Percentiles rank a stretch among this genome's conserved stretches.
Conservation (phyloP, 1,140 invertebrate genomes). For the Drosophila asahinai region DNA sequence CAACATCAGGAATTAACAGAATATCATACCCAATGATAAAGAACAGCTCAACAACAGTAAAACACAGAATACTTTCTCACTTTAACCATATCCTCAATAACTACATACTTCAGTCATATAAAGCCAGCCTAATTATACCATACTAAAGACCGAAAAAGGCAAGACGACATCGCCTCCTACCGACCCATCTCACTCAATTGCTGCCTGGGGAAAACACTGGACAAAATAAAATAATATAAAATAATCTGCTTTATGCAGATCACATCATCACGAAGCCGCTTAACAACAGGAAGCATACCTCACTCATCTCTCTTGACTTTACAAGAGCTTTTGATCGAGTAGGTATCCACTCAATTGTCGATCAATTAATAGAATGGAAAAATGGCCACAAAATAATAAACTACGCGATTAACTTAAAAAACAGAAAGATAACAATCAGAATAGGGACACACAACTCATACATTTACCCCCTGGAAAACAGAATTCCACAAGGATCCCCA, state of each 20-base stretch:
- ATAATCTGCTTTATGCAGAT: conserved; percentile 1
- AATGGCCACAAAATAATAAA: background rate
- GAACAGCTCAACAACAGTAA: background rate
- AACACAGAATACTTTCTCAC: background rate
- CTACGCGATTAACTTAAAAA: background rate
- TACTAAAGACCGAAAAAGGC: background rate
- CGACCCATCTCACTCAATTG: conserved; percentile 3
- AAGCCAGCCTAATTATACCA: conserved; percentile 3
- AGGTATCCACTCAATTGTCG: background rate
- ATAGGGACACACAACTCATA: conserved; percentile 3
- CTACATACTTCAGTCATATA: background rate
- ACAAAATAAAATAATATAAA: conserved; percentile 5
- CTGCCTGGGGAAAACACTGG: background rate
- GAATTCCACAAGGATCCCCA: background rate
- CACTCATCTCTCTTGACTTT: too few species aligned
- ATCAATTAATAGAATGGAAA: conserved; percentile 3
- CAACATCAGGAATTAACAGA: too few species aligned
- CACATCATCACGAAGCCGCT: background rate
- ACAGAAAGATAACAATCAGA: conserved; percentile 14
- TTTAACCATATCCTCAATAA: background rate
- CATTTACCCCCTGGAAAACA: background rate
- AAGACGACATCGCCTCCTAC: background rate
- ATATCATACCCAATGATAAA: too few species aligned
- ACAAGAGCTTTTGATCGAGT: too few species aligned
- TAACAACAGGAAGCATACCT: too few species aligned